phyloP scores from a whole-genome alignment of 2,113 vertebrate genomes.

The Rynchops niger region DNA sequence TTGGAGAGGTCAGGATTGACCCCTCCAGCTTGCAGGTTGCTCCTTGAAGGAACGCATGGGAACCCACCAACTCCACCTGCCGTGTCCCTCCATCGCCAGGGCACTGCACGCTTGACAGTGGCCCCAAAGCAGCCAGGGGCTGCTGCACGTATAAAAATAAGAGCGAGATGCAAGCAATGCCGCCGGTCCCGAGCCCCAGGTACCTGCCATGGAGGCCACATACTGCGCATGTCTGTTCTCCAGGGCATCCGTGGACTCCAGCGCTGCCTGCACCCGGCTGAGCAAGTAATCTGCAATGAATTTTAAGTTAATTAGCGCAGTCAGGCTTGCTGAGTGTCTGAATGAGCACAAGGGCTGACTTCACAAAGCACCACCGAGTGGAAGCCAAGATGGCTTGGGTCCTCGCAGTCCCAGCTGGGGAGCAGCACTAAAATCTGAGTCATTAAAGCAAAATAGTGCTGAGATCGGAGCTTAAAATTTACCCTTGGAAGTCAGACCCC shows the following conservation, averaged over 20 bases:
- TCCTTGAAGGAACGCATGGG: fast-evolving
- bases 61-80: fast-evolving
- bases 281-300: constrained; percentile 87
- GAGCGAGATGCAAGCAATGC: background rate
- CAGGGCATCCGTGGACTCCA: constrained; percentile 82
- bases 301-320: fast-evolving
- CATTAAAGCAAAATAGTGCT: background rate
- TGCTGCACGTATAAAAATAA: background rate
- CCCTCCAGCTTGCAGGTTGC: background rate
- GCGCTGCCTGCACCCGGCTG: constrained; percentile 84
- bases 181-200: background rate
- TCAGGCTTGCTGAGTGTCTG: background rate
- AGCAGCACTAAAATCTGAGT: background rate
- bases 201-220: constrained; percentile 83
- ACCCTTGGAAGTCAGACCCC: background rate
- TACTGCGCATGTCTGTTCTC: constrained; percentile 85
- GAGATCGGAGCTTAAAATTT: background rate
- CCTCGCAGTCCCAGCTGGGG: fast-evolving
- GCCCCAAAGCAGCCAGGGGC: fast-evolving
- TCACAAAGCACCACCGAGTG: fast-evolving
- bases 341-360: fast-evolving
- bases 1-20: background rate
- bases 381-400: background rate
- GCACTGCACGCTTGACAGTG: background rate
- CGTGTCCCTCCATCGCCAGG: background rate